phyloP scores from a whole-genome alignment of 1,140 invertebrate genomes.

The Thrips palmi region DNA sequence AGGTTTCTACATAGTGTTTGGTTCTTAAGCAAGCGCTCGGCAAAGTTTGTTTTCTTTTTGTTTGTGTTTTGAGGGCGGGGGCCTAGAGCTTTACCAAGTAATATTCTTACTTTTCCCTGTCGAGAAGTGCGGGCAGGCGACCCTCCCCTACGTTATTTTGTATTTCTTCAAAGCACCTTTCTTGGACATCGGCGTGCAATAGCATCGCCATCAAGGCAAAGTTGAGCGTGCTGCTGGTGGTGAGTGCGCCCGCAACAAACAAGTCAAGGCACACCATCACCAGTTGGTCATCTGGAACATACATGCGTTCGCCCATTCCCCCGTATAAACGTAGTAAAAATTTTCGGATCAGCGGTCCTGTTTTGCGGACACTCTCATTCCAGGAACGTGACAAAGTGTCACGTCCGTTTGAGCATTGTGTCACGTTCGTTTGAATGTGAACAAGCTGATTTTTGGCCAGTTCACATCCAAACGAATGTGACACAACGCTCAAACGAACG shows the following conservation, averaged over 20 bases:
- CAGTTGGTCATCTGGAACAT: constrained; percentile 42
- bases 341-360: neutral
- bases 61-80: too few species aligned
- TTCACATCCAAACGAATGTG: neutral
- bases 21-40: too few species aligned
- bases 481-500: too few species aligned
- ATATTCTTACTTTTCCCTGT: constrained; percentile 25
- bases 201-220: constrained; percentile 51
- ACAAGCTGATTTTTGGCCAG: neutral
- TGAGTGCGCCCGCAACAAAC: constrained; percentile 49
- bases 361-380: neutral
- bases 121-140: constrained; percentile 21
- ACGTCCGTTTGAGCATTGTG: neutral
- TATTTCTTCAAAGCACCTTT: constrained; percentile 43
- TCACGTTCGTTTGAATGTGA: constrained; percentile 3
- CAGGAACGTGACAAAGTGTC: constrained; percentile 2
- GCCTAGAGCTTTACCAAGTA: neutral
- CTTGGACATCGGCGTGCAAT: constrained; percentile 42
- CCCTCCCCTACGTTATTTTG: constrained; percentile 27
- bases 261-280: constrained; percentile 48
- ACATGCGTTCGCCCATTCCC: neutral
- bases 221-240: constrained; percentile 49
- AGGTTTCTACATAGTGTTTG: too few species aligned
- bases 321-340: constrained; percentile 2
- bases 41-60: too few species aligned